These are phyloP conservation scores for Apodemia duryi DNA, from an alignment of 2,888 invertebrate genomes.

Conservation along the genomic window DNA sequence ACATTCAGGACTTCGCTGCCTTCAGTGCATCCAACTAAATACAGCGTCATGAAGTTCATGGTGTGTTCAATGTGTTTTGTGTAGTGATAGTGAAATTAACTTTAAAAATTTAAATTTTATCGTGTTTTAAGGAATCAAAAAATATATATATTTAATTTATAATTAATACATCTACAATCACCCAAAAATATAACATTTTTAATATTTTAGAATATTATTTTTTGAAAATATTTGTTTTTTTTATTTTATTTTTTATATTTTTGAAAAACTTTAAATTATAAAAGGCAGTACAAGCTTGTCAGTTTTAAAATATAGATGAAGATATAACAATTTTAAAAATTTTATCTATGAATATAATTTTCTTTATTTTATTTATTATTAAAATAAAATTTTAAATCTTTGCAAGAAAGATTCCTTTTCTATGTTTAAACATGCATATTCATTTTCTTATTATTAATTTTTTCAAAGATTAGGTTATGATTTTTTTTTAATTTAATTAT, in stretches of 20 bases:
- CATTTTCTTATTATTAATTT: too few relatives aligned
- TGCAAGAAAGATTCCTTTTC: not conserved
- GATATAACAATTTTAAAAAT: too few relatives aligned
- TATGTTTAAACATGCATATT: not conserved
- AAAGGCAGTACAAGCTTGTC: too few relatives aligned
- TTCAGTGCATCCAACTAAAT: conserved; percentile 75
- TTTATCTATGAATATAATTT: too few relatives aligned
- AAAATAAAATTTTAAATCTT: not conserved
- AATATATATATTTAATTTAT: not conserved
- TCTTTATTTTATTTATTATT: not conserved
- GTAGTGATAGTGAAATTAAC: conserved; percentile 32
- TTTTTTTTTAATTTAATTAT: conserved; percentile 24
- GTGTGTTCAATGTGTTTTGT: conserved; percentile 53
- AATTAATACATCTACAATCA: not conserved
- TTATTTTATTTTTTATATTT: too few relatives aligned
- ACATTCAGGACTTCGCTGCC: conserved; percentile 76
- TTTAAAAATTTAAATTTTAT: conserved; percentile 1
- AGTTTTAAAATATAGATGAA: too few relatives aligned
- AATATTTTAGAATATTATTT: not conserved
- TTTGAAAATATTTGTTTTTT: too few relatives aligned
- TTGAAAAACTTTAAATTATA: too few relatives aligned
- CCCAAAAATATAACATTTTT: not conserved
- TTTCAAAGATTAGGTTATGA: too few relatives aligned
- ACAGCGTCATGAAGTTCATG: conserved; percentile 78
- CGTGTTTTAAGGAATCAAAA: not conserved